Percentiles rank a stretch among this genome's conserved stretches.
Evolutionary conservation across 2,797 vertebrate species (phyloP).

Genomic region (Macroramphosus scolopax): DNA sequence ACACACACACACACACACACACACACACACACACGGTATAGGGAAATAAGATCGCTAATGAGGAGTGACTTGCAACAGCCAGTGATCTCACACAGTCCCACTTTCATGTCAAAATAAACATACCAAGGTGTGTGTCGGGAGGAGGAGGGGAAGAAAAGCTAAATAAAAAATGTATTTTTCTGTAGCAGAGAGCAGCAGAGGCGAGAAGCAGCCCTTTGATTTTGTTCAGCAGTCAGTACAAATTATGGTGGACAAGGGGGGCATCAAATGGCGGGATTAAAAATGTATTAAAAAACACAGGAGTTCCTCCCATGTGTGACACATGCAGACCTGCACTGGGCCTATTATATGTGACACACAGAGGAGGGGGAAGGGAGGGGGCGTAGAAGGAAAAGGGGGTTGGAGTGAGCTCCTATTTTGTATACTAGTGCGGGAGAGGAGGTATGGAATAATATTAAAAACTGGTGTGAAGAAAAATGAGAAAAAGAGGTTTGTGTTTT

Average conservation of each 20-base stretch:
- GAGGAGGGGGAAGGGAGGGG: constrained; percentile 30
- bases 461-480: constrained; percentile 27
- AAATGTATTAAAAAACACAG: constrained; percentile 80
- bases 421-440: constrained; percentile 28
- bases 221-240: constrained; percentile 78
- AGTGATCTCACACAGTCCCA: constrained; percentile 57
- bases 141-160: constrained; percentile 8
- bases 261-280: constrained; percentile 77
- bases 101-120: constrained; percentile 75
- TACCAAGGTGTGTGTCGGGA: constrained; percentile 49
- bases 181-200: constrained; percentile 58
- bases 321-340: constrained; percentile 63
- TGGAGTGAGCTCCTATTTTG: constrained; percentile 34
- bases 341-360: constrained; percentile 70
- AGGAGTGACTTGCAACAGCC: constrained; percentile 65
- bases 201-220: constrained; percentile 68
- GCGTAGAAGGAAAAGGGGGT: constrained; percentile 30
- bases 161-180: constrained; percentile 66
- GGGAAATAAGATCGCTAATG: constrained; percentile 65
- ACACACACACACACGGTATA: constrained; percentile 22
- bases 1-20: constrained; percentile 4
- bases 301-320: constrained; percentile 74
- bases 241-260: constrained; percentile 76
- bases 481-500: constrained; percentile 18
- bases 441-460: constrained; percentile 15